These are phyloP conservation scores for Dromas ardeola DNA, from an alignment of 2,113 vertebrate genomes.

Conservation along the genomic window DNA sequence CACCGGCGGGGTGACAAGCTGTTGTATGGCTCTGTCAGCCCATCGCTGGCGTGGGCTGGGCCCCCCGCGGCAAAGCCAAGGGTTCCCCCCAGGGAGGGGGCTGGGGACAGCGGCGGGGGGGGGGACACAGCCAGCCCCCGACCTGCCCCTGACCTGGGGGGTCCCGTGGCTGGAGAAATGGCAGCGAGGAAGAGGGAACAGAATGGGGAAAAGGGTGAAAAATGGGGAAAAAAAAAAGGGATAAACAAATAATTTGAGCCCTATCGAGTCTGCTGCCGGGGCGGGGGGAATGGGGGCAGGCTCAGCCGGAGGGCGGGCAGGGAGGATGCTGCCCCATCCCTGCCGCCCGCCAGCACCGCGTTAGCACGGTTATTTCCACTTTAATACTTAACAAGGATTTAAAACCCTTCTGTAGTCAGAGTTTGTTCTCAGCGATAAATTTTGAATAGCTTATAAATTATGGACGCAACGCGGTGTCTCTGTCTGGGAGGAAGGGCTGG, in stretches of 20 bases:
- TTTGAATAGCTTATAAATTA: constrained; percentile 56
- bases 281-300: background rate
- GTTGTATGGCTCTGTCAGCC: constrained; percentile 52
- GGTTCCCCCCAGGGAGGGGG: background rate
- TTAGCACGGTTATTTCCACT: background rate
- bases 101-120: background rate
- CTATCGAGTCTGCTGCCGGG: rapidly evolving
- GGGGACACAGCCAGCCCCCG: background rate
- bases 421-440: constrained; percentile 53
- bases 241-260: background rate
- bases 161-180: background rate
- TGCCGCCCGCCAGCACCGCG: rapidly evolving
- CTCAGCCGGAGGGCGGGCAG: background rate
- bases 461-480: background rate
- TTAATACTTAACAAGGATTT: constrained; percentile 49
- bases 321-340: background rate
- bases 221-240: background rate
- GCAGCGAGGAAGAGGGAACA: background rate
- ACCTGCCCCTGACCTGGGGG: constrained; percentile 48
- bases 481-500: background rate
- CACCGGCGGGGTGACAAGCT: constrained; percentile 34
- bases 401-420: background rate
- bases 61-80: constrained; percentile 35
- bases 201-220: rapidly evolving
- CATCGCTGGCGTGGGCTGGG: background rate